Conservation (phyloP, 2,888 invertebrate species). For the Yponomeuta sedellus region DNA sequence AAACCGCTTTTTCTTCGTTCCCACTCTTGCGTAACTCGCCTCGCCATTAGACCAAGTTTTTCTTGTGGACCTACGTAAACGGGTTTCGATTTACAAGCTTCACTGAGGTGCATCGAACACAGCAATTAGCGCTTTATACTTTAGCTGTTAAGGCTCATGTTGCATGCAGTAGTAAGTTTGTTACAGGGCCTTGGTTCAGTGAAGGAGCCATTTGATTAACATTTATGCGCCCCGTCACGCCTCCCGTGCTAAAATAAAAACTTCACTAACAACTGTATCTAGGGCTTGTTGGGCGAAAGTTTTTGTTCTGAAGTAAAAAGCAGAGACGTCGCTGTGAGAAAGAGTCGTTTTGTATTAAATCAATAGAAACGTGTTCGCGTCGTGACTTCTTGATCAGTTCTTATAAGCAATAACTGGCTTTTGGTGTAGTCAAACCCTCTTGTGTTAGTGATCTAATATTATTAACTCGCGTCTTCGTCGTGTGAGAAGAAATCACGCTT, state of each 20-base stretch:
- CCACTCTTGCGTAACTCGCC: slow-evolving; percentile 67
- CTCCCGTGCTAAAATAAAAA: slow-evolving; percentile 7
- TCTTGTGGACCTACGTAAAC: slow-evolving; percentile 45
- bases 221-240: slow-evolving; percentile 17
- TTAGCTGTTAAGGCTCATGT: background rate
- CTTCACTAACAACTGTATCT: background rate
- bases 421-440: background rate
- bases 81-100: slow-evolving; percentile 26
- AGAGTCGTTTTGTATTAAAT: background rate
- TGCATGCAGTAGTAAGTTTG: background rate
- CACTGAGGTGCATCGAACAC: background rate
- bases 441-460: too few relatives aligned
- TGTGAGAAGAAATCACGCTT: too few relatives aligned
- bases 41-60: slow-evolving; percentile 48
- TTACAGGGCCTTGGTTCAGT: slow-evolving; percentile 19
- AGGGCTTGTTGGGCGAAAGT: background rate
- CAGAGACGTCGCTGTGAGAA: slow-evolving; percentile 1
- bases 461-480: too few relatives aligned
- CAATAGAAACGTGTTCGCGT: slow-evolving; percentile 4
- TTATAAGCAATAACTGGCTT: background rate
- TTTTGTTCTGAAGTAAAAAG: slow-evolving; percentile 7
- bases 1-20: slow-evolving; percentile 57
- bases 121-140: background rate
- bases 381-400: background rate
- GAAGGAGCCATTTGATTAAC: slow-evolving; percentile 16